phyloP scores from a whole-genome alignment of 2,113 vertebrate genomes.

The Peucedramus taeniatus region DNA sequence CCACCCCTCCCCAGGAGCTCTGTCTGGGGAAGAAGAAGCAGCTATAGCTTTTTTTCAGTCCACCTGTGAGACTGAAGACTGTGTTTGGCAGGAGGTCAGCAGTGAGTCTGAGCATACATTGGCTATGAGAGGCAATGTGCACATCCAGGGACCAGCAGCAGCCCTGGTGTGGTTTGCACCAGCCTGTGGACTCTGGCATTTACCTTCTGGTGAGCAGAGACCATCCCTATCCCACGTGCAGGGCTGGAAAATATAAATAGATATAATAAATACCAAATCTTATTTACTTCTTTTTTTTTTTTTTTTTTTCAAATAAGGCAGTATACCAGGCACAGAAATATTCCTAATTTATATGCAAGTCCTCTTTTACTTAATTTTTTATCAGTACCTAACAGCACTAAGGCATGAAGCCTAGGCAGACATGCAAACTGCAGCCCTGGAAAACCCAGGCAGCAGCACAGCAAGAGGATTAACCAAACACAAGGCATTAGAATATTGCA shows the following conservation, averaged over 20 bases:
- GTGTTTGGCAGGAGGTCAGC: not conserved
- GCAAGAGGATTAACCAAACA: slow-evolving; percentile 37
- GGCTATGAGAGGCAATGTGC: fast-evolving
- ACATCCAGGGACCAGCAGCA: not conserved
- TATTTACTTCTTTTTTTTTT: not conserved
- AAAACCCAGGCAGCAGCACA: slow-evolving; percentile 6
- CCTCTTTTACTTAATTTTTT: not conserved
- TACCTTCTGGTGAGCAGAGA: not conserved
- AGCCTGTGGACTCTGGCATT: not conserved
- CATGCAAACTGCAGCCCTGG: not conserved
- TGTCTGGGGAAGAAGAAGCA: not conserved
- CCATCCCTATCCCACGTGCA: fast-evolving
- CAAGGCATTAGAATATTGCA: slow-evolving; percentile 52
- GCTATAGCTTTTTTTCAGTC: not conserved
- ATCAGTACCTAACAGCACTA: not conserved
- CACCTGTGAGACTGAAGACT: fast-evolving
- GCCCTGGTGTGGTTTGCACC: not conserved
- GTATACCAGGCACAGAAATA: not conserved
- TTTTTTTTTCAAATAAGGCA: not conserved
- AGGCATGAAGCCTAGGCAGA: not conserved
- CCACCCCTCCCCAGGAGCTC: not conserved
- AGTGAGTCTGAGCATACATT: not conserved
- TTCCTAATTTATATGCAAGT: not conserved
- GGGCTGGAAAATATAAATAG: not conserved
- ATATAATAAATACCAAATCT: not conserved